Base-by-base conservation (phyloP, 2,888 invertebrate genomes). In the Axea sp. region DNA sequence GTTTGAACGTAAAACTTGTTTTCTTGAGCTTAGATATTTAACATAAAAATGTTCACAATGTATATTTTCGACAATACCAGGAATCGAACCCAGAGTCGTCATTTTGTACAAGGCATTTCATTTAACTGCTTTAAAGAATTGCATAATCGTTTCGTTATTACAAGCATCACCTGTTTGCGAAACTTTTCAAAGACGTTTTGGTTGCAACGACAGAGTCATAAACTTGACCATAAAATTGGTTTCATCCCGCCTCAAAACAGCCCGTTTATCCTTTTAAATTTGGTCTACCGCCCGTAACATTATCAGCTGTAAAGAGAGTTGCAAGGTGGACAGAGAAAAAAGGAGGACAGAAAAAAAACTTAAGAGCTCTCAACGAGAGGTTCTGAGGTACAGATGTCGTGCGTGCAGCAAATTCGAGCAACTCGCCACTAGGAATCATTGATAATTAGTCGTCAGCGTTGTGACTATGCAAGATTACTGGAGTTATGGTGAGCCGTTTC, bases 361-460 rank as follows among this genome's bases (percentile, higher is more conserved):
- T 39, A 15, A 15, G 22, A n/a, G 15, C 3, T 11, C 15, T 39
- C 12, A 55, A 22, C 9, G 28, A 37, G 19, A 9, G 4, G 19
- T 9, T 53, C 9, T n/a, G 9, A 9, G 7, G 39, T 12, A 26
- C 45, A 28, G 53, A 41, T 68, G 68, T 64, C 73, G 68, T 79
- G 79, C 79, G 79, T 79, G 78, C 78, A 76, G 77, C 31, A 75
- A 77, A 75, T 75, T 76, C 68, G 77, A 74, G 60, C 73, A 75
- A 72, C 71, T 62, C 43, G 65, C 69, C 72, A 73, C 76, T 78
- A 77, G 78, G 68, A 77, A 77, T 77, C 74, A 76, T 74, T 74
- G 76, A 79, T 81, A 80, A 81, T 82, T 78, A 78, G 78, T 79
- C 64, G 59, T 53, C 33, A 30, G 67, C 33, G 9, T 30, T 19